A percentile compares a stretch with the other conserved stretches of the same genome.
Evolutionary conservation across 1,140 invertebrate species (phyloP).

Genomic region (Saccostrea echinata): DNA sequence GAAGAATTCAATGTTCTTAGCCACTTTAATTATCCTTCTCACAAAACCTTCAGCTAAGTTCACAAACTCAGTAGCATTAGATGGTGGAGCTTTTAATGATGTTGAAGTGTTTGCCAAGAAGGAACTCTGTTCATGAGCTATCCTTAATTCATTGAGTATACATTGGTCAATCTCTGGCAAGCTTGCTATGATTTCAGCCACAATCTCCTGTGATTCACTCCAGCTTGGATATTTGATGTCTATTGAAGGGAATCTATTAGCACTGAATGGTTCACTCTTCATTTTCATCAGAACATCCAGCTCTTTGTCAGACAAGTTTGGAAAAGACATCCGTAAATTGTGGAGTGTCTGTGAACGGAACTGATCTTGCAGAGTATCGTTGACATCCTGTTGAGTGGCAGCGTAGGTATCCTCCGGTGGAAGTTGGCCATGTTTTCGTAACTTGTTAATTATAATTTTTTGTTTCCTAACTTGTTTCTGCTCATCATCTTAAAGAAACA

Average conservation of each 20-base stretch:
- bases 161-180: slow-evolving; percentile 59
- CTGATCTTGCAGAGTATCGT: slow-evolving; percentile 27
- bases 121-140: slow-evolving; percentile 67
- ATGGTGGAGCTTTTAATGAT: slow-evolving; percentile 62
- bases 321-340: slow-evolving; percentile 50
- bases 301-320: slow-evolving; percentile 57
- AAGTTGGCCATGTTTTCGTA: slow-evolving; percentile 75
- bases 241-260: not conserved
- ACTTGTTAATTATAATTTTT: slow-evolving; percentile 94
- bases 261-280: slow-evolving; percentile 45
- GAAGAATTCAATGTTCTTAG: slow-evolving; percentile 73
- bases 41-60: slow-evolving; percentile 77
- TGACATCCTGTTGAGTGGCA: slow-evolving; percentile 56
- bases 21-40: slow-evolving; percentile 73
- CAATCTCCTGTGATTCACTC: slow-evolving; percentile 60
- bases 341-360: slow-evolving; percentile 45
- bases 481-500: slow-evolving; percentile 81
- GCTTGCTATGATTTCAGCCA: slow-evolving; percentile 52
- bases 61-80: slow-evolving; percentile 72
- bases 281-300: slow-evolving; percentile 51
- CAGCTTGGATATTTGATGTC: slow-evolving; percentile 56
- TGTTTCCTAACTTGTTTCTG: slow-evolving; percentile 93
- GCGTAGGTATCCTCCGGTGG: slow-evolving; percentile 68
- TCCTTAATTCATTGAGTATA: slow-evolving; percentile 65
- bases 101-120: slow-evolving; percentile 68